A percentile compares a stretch with the other conserved stretches of the same genome.
phyloP scores from a whole-genome alignment of 1,140 invertebrate species.

The Drosophila ironensis region DNA sequence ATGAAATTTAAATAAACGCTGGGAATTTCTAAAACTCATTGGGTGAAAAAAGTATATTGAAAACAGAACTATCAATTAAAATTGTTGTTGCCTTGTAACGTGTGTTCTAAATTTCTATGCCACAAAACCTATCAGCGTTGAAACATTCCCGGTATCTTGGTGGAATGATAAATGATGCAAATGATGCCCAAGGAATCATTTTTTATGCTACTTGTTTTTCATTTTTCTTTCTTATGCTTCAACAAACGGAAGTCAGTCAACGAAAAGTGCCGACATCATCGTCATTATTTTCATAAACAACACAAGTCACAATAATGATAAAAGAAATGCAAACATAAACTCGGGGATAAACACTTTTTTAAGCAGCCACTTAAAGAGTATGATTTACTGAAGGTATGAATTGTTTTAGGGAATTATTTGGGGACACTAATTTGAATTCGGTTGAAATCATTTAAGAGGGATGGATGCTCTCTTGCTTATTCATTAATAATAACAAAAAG shows the following conservation, averaged over 20 bases:
- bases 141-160: conserved; percentile 1
- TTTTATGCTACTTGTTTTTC: conserved; percentile 13
- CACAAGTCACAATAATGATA: conserved; percentile 22
- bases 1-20: too few species aligned
- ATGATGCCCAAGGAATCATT: conserved; percentile 11
- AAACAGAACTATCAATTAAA: not conserved
- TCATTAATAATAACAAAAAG: conserved; percentile 46
- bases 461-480: conserved; percentile 3
- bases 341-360: too few species aligned
- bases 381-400: conserved; percentile 18
- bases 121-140: not conserved
- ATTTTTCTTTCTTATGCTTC: not conserved
- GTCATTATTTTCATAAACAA: conserved; percentile 23
- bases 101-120: not conserved
- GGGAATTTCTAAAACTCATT: too few species aligned
- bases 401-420: conserved; percentile 3
- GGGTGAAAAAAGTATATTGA: not conserved
- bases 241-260: conserved; percentile 22
- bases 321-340: not conserved
- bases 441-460: conserved; percentile 11
- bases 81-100: not conserved
- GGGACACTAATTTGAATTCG: conserved; percentile 1
- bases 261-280: conserved; percentile 45
- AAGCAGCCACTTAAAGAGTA: conserved; percentile 19
- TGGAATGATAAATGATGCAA: conserved; percentile 33